Evolutionary conservation across 2,113 vertebrate species (phyloP).

Genomic region (Noturus placidus): DNA sequence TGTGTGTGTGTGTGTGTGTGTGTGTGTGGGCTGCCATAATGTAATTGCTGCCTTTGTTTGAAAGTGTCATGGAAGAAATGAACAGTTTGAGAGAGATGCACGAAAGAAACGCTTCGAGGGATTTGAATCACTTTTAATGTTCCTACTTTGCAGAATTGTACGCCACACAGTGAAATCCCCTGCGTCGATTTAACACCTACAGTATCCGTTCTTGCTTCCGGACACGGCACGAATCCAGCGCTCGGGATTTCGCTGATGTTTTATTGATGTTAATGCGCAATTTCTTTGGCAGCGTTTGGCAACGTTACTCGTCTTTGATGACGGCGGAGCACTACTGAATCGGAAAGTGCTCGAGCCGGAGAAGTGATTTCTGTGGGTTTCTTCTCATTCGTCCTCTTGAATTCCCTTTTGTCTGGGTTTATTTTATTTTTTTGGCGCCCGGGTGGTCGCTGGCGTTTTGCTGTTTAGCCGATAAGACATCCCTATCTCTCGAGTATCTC

Average conservation of each 20-base stretch:
- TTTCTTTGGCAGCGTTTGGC: slow-evolving; percentile 17
- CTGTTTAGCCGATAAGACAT: not conserved
- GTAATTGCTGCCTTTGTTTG: slow-evolving; percentile 1
- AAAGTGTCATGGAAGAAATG: not conserved
- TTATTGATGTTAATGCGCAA: slow-evolving; percentile 8
- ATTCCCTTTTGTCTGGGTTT: too few species aligned
- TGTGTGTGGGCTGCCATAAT: slow-evolving; percentile 12
- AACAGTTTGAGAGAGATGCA: not conserved
- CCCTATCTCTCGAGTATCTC: not conserved
- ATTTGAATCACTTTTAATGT: not conserved
- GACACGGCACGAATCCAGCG: not conserved
- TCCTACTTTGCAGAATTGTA: not conserved
- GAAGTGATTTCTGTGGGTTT: not conserved
- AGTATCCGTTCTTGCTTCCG: not conserved
- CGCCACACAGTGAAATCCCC: not conserved
- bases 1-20: slow-evolving; percentile 4
- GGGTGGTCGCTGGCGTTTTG: not conserved
- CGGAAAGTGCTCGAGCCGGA: not conserved
- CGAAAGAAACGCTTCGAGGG: not conserved
- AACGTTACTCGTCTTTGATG: not conserved
- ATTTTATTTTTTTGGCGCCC: not conserved
- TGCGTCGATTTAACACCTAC: slow-evolving; percentile 5
- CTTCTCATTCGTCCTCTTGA: not conserved
- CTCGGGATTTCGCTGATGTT: not conserved
- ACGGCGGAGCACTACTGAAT: not conserved